A percentile compares a stretch with the other conserved stretches of the same genome.
phyloP scores from a whole-genome alignment of 30 jellyfish, hydroid and myxozoan species.

The Aurelia aurita region DNA sequence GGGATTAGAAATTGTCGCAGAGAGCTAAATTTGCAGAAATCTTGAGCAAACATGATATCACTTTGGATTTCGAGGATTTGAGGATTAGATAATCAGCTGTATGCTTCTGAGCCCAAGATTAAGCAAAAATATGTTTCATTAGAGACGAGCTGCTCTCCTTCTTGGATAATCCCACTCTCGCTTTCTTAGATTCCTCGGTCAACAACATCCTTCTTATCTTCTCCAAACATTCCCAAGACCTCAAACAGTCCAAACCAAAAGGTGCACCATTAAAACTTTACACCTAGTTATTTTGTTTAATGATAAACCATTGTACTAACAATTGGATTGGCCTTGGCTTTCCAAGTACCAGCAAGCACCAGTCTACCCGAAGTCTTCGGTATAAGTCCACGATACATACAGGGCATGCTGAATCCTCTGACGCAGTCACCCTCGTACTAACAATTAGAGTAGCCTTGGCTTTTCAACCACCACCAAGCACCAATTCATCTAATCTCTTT shows the following conservation, averaged over 20 bases:
- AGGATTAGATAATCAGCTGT: constrained; percentile 58
- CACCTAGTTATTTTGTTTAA: constrained; percentile 39
- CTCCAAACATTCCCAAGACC: constrained; percentile 70
- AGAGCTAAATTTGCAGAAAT: constrained; percentile 60
- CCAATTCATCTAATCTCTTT: no score
- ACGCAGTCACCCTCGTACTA: no score
- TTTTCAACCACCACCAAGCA: no score
- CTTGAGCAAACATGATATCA: constrained; percentile 61
- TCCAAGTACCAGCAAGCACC: background rate
- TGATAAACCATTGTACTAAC: constrained; percentile 25
- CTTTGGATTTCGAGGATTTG: constrained; percentile 57
- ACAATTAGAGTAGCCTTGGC: no score
- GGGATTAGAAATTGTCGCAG: constrained; percentile 47
- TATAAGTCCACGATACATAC: no score
- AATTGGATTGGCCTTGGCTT: constrained; percentile 8
- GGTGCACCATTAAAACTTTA: constrained; percentile 58
- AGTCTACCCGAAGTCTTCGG: no score
- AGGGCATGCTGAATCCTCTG: no score
- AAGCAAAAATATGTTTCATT: constrained; percentile 46
- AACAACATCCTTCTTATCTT: constrained; percentile 55
- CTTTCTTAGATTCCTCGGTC: constrained; percentile 62
- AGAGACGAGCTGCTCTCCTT: constrained; percentile 17
- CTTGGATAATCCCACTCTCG: constrained; percentile 46
- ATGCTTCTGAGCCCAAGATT: constrained; percentile 54
- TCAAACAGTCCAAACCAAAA: constrained; percentile 50